Conservation (phyloP, 2,888 invertebrate genomes). For the Tetragonula carbonaria region DNA sequence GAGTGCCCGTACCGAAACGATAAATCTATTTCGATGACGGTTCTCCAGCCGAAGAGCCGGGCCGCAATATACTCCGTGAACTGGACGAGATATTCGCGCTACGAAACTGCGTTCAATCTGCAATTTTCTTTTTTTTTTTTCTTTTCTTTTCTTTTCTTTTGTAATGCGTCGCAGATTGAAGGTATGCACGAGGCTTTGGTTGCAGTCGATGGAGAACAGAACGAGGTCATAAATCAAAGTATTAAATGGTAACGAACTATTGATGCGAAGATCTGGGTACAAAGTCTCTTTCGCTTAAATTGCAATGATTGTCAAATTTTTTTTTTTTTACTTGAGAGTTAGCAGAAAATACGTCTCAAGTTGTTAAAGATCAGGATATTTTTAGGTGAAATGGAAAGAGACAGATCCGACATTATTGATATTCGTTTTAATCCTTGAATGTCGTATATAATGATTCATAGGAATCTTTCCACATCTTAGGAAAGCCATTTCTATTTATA, state of each 20-base stretch:
- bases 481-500: too few species aligned
- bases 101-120: background rate
- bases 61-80: background rate
- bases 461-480: too few species aligned
- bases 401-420: too few species aligned
- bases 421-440: too few species aligned
- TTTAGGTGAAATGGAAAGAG: too few species aligned
- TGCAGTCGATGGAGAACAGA: background rate
- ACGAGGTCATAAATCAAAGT: background rate
- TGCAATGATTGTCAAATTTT: too few species aligned
- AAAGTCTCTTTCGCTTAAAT: background rate
- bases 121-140: background rate
- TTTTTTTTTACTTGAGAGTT: too few species aligned
- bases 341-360: too few species aligned
- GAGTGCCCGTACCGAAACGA: background rate
- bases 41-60: background rate
- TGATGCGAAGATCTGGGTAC: background rate
- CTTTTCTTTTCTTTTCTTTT: background rate
- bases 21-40: slow-evolving; percentile 10
- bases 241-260: background rate
- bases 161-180: background rate
- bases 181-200: background rate
- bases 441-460: too few species aligned
- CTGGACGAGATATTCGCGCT: background rate
- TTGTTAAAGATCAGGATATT: too few species aligned